phyloP scores from a whole-genome alignment of 2,113 vertebrate genomes.

The Platanista minor region DNA sequence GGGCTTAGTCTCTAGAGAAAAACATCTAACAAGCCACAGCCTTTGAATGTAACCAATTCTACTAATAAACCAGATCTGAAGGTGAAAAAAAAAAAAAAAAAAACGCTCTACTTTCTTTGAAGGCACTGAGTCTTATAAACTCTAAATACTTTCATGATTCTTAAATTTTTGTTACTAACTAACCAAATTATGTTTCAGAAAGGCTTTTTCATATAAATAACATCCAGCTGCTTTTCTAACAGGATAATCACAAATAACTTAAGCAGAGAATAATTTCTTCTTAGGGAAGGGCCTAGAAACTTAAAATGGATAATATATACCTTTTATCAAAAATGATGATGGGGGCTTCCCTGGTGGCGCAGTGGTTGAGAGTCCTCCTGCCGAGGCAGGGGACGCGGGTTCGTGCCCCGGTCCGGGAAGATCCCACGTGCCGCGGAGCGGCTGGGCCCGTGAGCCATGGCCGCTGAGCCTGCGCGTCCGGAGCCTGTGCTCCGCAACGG shows the following conservation, averaged over 20 bases:
- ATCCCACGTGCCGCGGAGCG: too few species aligned
- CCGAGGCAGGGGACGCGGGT: too few species aligned
- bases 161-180: background rate
- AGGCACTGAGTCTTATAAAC: background rate
- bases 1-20: background rate
- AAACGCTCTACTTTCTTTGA: background rate
- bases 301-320: background rate
- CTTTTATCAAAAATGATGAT: background rate
- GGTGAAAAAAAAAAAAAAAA: background rate
- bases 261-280: background rate
- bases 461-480: too few species aligned
- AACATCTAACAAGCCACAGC: background rate
- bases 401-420: too few species aligned
- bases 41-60: slow-evolving; percentile 60
- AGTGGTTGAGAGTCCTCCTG: too few species aligned
- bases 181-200: background rate
- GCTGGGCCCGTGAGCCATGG: too few species aligned
- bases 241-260: background rate
- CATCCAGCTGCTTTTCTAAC: background rate
- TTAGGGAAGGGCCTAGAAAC: background rate
- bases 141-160: background rate
- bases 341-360: too few species aligned
- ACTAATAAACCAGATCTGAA: slow-evolving; percentile 52
- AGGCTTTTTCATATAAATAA: background rate
- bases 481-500: too few species aligned